Evolutionary conservation across 2,797 vertebrate species (phyloP).

Genomic region (Florisuga fusca): DNA sequence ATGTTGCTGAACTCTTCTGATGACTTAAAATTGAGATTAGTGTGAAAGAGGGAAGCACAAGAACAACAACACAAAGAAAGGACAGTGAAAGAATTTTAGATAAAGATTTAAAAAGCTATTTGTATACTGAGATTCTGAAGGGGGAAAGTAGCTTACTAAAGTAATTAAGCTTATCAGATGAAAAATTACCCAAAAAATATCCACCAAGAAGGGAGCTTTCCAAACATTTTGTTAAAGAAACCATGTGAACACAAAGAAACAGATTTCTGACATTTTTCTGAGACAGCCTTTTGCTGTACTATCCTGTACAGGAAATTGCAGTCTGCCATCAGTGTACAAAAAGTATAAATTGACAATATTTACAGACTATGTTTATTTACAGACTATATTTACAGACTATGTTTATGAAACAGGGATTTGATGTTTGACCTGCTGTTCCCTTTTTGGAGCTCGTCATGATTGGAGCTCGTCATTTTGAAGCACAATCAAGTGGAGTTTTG

Average conservation of each 20-base stretch:
- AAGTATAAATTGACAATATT: constrained; percentile 32
- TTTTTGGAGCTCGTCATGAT: constrained; percentile 48
- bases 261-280: background rate
- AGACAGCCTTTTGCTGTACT: background rate
- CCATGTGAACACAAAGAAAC: background rate
- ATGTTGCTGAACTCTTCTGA: background rate
- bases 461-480: too few species aligned
- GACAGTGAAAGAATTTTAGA: background rate
- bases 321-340: background rate
- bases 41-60: background rate
- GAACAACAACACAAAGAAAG: background rate
- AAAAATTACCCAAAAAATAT: background rate
- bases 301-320: constrained; percentile 19
- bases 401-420: constrained; percentile 4
- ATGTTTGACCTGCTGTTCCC: constrained; percentile 26
- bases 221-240: background rate
- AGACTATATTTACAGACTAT: constrained; percentile 8
- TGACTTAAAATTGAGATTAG: background rate
- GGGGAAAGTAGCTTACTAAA: background rate
- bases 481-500: constrained; percentile 23
- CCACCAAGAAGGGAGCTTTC: background rate
- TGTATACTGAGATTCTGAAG: background rate
- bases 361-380: constrained; percentile 16
- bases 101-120: background rate
- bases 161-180: background rate